Percentiles rank a stretch among this genome's conserved stretches.
Evolutionary conservation across 2,113 vertebrate species (phyloP).

Genomic region (Leuciscus idus): DNA sequence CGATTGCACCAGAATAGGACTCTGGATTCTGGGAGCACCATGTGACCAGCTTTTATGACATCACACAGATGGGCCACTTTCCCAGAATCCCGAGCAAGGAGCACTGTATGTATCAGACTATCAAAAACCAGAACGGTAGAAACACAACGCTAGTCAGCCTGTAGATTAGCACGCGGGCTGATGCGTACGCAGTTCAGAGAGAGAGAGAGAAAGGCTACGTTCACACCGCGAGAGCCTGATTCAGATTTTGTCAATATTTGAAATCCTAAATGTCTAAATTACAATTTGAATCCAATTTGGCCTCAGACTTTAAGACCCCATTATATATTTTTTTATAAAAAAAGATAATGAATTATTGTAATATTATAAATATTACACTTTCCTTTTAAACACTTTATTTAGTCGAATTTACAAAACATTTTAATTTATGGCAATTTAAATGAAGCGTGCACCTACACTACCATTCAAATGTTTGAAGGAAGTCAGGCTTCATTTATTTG

Average conservation of each 20-base stretch:
- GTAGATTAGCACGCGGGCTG: constrained; percentile 5
- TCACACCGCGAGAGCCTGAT: neutral
- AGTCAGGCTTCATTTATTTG: too few relatives aligned
- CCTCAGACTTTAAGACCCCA: neutral
- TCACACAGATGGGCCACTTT: constrained; percentile 58
- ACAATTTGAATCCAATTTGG: neutral
- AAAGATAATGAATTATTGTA: too few relatives aligned
- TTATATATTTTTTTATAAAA: too few relatives aligned
- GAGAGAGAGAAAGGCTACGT: constrained; percentile 12
- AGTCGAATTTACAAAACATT: neutral
- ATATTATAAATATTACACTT: neutral
- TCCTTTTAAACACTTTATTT: neutral
- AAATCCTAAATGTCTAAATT: neutral
- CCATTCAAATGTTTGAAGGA: neutral
- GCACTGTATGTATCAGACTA: constrained; percentile 25
- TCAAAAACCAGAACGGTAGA: constrained; percentile 9
- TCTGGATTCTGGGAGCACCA: constrained; percentile 60
- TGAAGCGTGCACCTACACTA: neutral
- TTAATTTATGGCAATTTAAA: neutral
- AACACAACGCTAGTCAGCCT: neutral
- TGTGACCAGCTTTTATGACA: constrained; percentile 55
- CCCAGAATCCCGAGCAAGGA: constrained; percentile 54
- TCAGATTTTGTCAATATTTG: neutral
- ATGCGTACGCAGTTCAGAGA: neutral
- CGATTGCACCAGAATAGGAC: constrained; percentile 29